Conservation (phyloP, 2,797 vertebrate species). For the Helicolenus hilgendorfi region DNA sequence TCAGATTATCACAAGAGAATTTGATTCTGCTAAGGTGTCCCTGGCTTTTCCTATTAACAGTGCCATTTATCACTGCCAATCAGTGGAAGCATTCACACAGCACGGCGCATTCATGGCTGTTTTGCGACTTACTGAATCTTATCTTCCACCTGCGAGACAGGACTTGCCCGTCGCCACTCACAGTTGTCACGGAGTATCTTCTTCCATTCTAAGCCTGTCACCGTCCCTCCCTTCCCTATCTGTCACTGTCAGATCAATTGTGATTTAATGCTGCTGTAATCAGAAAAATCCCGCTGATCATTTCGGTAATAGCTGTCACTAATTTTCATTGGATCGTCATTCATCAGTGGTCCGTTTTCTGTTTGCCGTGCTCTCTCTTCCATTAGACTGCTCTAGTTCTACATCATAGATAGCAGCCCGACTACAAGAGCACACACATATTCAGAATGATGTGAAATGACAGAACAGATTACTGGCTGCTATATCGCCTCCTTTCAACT, state of each 20-base stretch:
- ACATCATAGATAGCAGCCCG: constrained; percentile 34
- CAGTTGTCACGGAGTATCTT: constrained; percentile 27
- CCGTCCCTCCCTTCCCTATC: constrained; percentile 29
- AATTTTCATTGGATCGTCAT: constrained; percentile 63
- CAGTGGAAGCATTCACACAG: constrained; percentile 13
- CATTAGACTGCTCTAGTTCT: constrained; percentile 31
- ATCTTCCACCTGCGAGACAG: constrained; percentile 53
- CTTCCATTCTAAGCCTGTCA: constrained; percentile 43
- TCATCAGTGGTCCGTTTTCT: constrained; percentile 52
- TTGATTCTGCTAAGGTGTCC: constrained; percentile 14
- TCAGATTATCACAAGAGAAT: background rate
- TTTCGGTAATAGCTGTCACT: constrained; percentile 51
- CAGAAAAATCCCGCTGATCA: constrained; percentile 44
- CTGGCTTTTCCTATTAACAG: constrained; percentile 50
- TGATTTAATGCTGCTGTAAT: constrained; percentile 60
- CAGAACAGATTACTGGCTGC: constrained; percentile 20
- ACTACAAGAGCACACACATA: constrained; percentile 30
- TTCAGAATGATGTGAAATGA: constrained; percentile 33
- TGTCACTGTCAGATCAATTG: constrained; percentile 66
- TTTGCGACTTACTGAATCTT: constrained; percentile 30
- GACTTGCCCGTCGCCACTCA: background rate
- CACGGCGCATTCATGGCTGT: constrained; percentile 11
- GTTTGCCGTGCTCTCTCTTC: constrained; percentile 43
- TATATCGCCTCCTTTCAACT: constrained; percentile 4
- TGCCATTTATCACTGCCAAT: constrained; percentile 66